phyloP scores from a whole-genome alignment of 1,140 invertebrate species.

The Protaetia brevitarsis region DNA sequence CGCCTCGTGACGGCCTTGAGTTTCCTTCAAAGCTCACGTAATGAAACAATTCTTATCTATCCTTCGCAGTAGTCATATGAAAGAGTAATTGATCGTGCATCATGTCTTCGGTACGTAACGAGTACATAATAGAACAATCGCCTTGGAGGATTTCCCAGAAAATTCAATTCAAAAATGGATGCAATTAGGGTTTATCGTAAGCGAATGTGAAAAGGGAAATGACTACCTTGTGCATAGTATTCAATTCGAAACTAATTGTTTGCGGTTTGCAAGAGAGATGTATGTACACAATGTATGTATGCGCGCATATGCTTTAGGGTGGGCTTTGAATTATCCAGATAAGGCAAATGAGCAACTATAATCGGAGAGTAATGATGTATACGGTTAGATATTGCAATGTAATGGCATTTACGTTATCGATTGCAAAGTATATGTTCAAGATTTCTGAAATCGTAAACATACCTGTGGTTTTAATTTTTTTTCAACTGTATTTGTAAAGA shows the following conservation, averaged over 20 bases:
- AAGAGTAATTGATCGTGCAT: background rate
- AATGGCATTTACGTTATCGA: no score
- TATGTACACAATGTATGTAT: no score
- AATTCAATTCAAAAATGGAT: background rate
- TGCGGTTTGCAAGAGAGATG: background rate
- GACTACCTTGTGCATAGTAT: background rate
- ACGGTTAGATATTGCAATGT: no score
- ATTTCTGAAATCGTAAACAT: no score
- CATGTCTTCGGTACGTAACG: background rate
- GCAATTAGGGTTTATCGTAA: background rate
- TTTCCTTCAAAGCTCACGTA: background rate
- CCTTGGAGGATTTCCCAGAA: background rate
- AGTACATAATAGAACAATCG: background rate
- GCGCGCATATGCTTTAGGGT: no score
- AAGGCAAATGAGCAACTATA: no score
- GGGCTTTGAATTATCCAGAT: no score
- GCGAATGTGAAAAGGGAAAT: background rate
- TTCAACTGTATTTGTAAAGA: no score
- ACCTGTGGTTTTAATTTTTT: no score
- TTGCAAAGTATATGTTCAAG: no score
- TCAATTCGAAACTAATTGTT: background rate
- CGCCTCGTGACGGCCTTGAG: conserved; percentile 7
- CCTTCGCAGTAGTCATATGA: background rate
- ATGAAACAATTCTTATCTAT: conserved; percentile 10
- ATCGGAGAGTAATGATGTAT: no score